Evolutionary conservation across 2,113 vertebrate genomes (phyloP), one percentile per base, ranked within the genome.

Genomic region (Hippocampus zosterae): DNA sequence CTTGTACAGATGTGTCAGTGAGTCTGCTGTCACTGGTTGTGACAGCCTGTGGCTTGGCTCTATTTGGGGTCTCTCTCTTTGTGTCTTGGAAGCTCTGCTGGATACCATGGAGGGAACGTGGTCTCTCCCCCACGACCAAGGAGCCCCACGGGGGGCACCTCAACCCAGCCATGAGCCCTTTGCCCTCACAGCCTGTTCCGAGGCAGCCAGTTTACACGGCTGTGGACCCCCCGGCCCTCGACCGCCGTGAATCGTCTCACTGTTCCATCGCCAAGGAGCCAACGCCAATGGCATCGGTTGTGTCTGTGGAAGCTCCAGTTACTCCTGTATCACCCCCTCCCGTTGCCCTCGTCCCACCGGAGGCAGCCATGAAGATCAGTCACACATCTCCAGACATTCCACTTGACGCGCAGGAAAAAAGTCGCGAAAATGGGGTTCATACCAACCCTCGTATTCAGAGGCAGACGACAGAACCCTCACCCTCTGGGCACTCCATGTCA

Each of bases 11-110:
- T 88, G 94, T 99, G 87, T 98, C 97, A 3, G 91, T 99, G 83
- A 99, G 97, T 88, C 86, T 99, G 81, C 91, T 99, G 41, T 98
- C 97, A 41, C 88, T 99, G 73, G 93, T 99, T 66, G 97, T 99
- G 84, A 99, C 96, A 1, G 96, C 96, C 88, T 99, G 97, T 74
- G 97, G 97, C 69, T 92, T 99, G 60, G 97, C 97, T 65, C 91
- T 99, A 55, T 98, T 99, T 53, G 97, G 96, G 0, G 97, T 98
- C 29, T 99, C 97, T 67, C 93, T 99, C 52, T 99, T 99, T 52
- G 97, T 99, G 27, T 98, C 97, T 74, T 99, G 97, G 97, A 99
- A 99, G 83, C 94, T 99, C 78, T 98, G 97, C 84, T 99, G 97
- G 97, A 95, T 98, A 88, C 97, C 97, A 52, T 99, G 97, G 96